Evolutionary conservation across 2,797 vertebrate species (phyloP), one percentile per base, ranked within the genome.

Genomic region (Balearica regulorum): DNA sequence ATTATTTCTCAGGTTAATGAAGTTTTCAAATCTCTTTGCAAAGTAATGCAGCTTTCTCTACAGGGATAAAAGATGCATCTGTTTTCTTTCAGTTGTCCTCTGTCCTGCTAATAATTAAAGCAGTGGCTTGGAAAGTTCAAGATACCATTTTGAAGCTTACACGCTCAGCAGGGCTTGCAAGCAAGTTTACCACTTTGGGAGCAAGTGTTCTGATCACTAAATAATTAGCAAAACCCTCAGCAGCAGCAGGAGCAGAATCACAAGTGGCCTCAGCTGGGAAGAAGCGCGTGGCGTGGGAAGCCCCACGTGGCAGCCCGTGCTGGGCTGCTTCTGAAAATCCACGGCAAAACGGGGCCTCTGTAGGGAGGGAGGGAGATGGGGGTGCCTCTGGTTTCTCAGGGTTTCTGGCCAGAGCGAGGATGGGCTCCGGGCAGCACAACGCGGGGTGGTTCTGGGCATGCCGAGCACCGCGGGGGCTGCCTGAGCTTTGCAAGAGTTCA

Each of bases 261-360:
- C 61, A 44, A 68, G 48, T 28, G 69, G 15, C 14, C 12, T 73
- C 37, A 33, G 25, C 9, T 7, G 6, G 46, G 37, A 75, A 65
- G 61, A 57, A 35, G 37, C 1, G 4, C 10, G 1, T 20, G 43
- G 12, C 0, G 0, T 44, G 48, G 65, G 46, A 57, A 89, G 18
- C 22, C 11, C 17, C 28, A 14, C 0, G 0, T 3, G 16, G 49
- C 37, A 86, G 26, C 18, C 17, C 2, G 2, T 62, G 46, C 24
- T 28, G 41, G 11, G 55, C 25, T 60, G 10, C 29, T 86, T 48
- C 5, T 4, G 57, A 39, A 83, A 64, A 48, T 6, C 16, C 1
- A 1, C 0, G 10, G 41, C 0, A 1, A 60, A 77, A 68, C 0
- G 0, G 13, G 11, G 33, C 3, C 9, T 61, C 44, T 25, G 16